Evolutionary conservation across 2,113 vertebrate genomes (phyloP).

Genomic region (Cariama cristata): DNA sequence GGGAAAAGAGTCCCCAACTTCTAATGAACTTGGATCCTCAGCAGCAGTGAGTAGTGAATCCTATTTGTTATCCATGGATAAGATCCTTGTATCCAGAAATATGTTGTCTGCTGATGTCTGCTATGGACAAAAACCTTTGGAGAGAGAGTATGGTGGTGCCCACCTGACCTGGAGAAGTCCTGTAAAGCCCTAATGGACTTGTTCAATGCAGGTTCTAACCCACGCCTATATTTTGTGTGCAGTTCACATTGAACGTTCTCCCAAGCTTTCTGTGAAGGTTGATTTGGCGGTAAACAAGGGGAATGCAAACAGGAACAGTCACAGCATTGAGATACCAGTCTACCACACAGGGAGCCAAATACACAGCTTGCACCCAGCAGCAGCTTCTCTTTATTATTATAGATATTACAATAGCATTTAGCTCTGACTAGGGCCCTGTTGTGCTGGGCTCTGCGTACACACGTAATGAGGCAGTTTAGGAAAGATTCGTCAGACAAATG

Average conservation of each 20-base stretch:
- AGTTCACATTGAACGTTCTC: rapidly evolving
- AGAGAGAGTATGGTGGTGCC: background rate
- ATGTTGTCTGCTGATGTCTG: background rate
- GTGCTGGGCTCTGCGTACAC: background rate
- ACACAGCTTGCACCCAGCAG: background rate
- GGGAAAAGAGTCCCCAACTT: rapidly evolving
- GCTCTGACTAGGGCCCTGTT: background rate
- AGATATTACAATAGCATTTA: background rate
- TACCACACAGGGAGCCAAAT: background rate
- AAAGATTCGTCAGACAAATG: background rate
- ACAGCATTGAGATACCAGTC: background rate
- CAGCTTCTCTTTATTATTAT: background rate
- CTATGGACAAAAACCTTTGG: background rate
- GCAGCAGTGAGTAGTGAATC: background rate
- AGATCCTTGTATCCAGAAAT: background rate
- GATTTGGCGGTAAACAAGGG: background rate
- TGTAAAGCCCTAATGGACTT: background rate
- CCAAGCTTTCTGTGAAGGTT: background rate
- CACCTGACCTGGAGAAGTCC: background rate
- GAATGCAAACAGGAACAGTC: background rate
- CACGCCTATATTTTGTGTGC: rapidly evolving
- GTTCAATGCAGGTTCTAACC: background rate
- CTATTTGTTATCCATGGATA: background rate
- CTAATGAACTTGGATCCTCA: rapidly evolving
- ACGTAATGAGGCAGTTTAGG: background rate